These are phyloP conservation scores for Tanytarsus gracilentus DNA, from an alignment of 2,888 invertebrate species.

Conservation along the genomic window DNA sequence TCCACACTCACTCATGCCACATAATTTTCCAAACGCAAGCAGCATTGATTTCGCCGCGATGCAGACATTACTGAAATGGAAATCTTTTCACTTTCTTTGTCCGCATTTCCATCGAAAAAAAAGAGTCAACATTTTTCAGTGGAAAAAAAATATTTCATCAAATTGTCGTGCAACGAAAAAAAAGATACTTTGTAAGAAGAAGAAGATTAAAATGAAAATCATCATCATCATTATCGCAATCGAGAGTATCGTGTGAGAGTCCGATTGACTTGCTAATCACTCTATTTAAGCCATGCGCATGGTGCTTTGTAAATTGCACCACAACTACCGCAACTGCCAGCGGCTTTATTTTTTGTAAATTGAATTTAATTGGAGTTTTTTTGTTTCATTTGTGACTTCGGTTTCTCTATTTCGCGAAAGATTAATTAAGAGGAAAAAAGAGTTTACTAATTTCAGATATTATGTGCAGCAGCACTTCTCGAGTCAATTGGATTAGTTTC, in stretches of 20 bases:
- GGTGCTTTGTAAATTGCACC: neutral
- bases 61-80: conserved; percentile 12
- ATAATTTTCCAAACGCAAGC: conserved; percentile 3
- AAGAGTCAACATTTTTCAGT: neutral
- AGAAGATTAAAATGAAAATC: too few species aligned
- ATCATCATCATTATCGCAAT: neutral
- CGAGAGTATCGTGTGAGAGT: neutral
- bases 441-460: too few species aligned
- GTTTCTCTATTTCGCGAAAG: too few species aligned
- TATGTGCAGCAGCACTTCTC: too few species aligned
- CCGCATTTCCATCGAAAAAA: conserved; percentile 8
- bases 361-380: too few species aligned
- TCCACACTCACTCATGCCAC: conserved; percentile 5
- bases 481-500: too few species aligned
- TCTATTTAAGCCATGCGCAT: neutral
- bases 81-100: conserved; percentile 26
- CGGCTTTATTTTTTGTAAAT: too few species aligned
- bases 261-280: conserved; percentile 11
- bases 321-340: neutral
- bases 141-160: too few species aligned
- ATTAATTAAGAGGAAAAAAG: too few species aligned
- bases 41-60: neutral
- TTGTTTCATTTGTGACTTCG: too few species aligned
- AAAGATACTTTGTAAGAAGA: too few species aligned
- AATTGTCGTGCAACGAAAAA: neutral